Percentiles rank a stretch among this genome's conserved stretches.
Evolutionary conservation across 2,113 vertebrate genomes (phyloP).

Genomic region (Hemibagrus wyckioides): DNA sequence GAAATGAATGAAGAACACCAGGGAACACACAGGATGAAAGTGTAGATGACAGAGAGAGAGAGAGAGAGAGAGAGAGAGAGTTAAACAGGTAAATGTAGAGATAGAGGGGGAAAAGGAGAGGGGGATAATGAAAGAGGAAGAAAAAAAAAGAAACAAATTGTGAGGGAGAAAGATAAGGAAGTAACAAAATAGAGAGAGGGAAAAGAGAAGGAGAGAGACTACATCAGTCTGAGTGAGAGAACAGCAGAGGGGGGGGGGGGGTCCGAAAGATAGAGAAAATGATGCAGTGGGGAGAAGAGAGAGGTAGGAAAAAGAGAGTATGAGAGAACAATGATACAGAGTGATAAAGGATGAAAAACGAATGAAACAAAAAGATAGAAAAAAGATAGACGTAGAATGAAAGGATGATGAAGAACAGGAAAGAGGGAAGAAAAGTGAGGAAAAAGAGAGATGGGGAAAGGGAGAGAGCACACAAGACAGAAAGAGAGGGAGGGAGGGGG

Average conservation of each 20-base stretch:
- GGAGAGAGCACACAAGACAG: too few species aligned
- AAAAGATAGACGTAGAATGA: background rate
- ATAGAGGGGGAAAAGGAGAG: background rate
- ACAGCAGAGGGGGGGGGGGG: background rate
- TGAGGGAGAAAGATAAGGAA: background rate
- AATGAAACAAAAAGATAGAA: background rate
- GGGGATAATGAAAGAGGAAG: constrained; percentile 30
- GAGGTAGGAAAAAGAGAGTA: background rate
- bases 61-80: background rate
- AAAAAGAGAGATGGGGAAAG: constrained; percentile 25
- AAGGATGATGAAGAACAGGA: background rate
- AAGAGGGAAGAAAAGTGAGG: constrained; percentile 38
- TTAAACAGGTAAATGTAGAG: constrained; percentile 28
- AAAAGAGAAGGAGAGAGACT: background rate
- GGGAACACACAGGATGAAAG: background rate
- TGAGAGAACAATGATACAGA: background rate
- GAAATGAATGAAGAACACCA: background rate
- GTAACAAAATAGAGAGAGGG: background rate
- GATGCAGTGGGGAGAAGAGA: constrained; percentile 26
- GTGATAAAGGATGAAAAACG: background rate
- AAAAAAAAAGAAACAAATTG: background rate
- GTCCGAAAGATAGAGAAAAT: constrained; percentile 40
- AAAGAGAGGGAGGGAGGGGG: background rate
- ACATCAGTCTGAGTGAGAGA: constrained; percentile 1
- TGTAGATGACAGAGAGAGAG: background rate